Percentiles rank a stretch among this genome's conserved stretches.
Conservation (phyloP, 2,797 vertebrate genomes). For the Passerculus sandwichensis region DNA sequence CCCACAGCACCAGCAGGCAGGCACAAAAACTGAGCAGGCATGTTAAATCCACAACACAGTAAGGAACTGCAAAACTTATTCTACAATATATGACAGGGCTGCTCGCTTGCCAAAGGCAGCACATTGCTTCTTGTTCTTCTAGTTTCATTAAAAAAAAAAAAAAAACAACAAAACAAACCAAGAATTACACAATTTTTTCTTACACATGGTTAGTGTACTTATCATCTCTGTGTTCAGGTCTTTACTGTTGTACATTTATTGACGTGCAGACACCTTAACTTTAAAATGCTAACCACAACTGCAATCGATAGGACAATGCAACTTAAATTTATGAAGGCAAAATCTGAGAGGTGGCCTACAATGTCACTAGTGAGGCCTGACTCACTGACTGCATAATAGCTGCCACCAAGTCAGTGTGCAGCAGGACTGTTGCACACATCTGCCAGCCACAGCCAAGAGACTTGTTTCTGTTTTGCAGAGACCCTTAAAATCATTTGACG, state of each 20-base stretch:
- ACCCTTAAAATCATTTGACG: not conserved
- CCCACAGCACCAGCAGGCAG: not conserved
- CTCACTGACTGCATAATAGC: not conserved
- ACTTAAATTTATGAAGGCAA: not conserved
- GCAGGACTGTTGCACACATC: not conserved
- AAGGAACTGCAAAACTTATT: not conserved
- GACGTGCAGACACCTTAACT: not conserved
- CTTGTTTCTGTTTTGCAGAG: not conserved
- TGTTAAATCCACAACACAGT: not conserved
- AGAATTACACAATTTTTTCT: not conserved
- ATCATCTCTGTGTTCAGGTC: not conserved
- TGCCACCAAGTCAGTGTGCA: accelerated
- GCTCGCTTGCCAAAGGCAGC: not conserved
- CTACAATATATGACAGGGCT: not conserved
- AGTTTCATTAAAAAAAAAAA: not conserved
- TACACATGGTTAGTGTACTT: not conserved
- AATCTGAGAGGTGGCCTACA: not conserved
- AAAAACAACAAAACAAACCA: not conserved
- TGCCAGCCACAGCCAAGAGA: not conserved
- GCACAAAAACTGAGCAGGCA: not conserved
- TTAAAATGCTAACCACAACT: not conserved
- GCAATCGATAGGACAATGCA: accelerated
- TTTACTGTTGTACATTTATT: not conserved
- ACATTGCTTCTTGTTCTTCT: not conserved
- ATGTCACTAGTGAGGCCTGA: not conserved